phyloP scores from a whole-genome alignment of 2,113 vertebrate species.

The Cephalopterus ornatus region DNA sequence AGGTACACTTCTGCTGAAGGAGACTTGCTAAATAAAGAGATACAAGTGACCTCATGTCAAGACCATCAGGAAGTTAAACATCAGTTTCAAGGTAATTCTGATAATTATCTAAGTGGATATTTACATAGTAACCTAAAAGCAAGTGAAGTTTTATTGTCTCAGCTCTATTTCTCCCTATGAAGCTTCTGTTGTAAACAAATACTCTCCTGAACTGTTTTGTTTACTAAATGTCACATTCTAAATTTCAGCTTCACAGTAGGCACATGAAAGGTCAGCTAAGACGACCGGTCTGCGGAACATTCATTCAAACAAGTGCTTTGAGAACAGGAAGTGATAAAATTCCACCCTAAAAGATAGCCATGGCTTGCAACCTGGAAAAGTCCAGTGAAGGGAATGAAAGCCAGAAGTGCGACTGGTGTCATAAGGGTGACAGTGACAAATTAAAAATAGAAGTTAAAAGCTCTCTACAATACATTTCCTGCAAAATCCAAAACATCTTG shows the following conservation, averaged over 20 bases:
- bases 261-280: not conserved
- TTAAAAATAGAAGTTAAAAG: not conserved
- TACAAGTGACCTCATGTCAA: not conserved
- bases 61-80: not conserved
- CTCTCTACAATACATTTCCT: not conserved
- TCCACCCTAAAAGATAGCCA: not conserved
- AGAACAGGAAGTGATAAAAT: not conserved
- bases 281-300: not conserved
- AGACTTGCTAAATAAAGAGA: not conserved
- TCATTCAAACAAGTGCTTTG: not conserved
- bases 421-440: not conserved
- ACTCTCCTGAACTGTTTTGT: not conserved
- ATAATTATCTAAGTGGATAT: not conserved
- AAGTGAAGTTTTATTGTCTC: not conserved
- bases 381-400: not conserved
- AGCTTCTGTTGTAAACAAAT: not conserved
- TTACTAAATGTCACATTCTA: not conserved
- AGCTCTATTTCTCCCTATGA: not conserved
- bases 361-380: not conserved
- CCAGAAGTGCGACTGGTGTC: not conserved
- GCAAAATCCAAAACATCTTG: not conserved
- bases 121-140: not conserved
- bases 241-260: not conserved
- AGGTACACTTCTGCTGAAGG: not conserved
- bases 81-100: not conserved